Evolutionary conservation across 2,113 vertebrate genomes (phyloP).

Genomic region (Mustela lutreola): DNA sequence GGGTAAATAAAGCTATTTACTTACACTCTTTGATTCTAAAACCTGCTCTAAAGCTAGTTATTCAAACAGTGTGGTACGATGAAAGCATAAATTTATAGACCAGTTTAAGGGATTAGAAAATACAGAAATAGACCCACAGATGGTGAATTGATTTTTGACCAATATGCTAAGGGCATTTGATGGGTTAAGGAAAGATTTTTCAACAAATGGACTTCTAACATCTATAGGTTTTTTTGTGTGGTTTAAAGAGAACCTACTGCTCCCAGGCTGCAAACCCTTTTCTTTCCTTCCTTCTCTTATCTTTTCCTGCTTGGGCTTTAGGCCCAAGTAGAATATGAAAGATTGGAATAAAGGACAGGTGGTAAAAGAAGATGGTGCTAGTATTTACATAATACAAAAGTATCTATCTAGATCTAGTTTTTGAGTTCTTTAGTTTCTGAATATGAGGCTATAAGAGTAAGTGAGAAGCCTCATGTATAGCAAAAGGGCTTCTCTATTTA

Average conservation of each 20-base stretch:
- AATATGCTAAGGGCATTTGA: background rate
- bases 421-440: background rate
- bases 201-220: background rate
- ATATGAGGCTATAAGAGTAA: background rate
- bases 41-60: background rate
- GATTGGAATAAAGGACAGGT: background rate
- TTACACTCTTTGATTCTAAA: background rate
- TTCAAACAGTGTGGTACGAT: background rate
- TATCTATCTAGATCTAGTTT: background rate
- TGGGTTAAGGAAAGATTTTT: background rate
- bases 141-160: background rate
- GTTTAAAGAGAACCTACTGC: background rate
- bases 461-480: background rate
- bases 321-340: background rate
- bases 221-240: background rate
- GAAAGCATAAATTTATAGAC: background rate
- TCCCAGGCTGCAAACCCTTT: background rate
- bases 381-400: background rate
- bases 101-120: background rate
- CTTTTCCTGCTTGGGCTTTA: background rate
- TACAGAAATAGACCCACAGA: background rate
- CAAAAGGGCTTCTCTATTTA: background rate
- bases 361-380: background rate
- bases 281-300: background rate
- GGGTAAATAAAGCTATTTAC: background rate